These are phyloP conservation scores for Daphoenositta chrysoptera DNA, from an alignment of 2,113 vertebrate species.

Conservation along the genomic window DNA sequence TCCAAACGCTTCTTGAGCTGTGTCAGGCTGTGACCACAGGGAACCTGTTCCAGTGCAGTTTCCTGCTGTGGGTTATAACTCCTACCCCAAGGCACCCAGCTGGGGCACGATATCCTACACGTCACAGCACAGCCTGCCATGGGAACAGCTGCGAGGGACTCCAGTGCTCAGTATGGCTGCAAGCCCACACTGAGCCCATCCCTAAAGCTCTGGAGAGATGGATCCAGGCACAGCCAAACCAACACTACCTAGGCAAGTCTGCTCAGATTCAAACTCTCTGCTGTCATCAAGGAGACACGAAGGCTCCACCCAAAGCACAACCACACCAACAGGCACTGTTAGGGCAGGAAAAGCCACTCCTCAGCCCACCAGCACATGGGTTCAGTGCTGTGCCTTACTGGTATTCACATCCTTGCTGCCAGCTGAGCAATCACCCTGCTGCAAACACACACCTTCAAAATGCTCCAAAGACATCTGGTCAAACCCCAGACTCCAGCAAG, in stretches of 20 bases:
- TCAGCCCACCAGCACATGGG: neutral
- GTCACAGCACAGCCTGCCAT: neutral
- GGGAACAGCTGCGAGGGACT: neutral
- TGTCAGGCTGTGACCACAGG: neutral
- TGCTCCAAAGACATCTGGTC: neutral
- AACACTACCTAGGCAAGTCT: rapidly evolving
- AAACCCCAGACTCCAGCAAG: neutral
- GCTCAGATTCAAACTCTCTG: neutral
- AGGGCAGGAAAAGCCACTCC: neutral
- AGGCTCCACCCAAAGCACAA: neutral
- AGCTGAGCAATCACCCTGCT: neutral
- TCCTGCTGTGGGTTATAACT: neutral
- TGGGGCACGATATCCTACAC: rapidly evolving
- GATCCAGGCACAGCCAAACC: neutral
- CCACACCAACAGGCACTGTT: neutral
- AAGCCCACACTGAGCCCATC: neutral
- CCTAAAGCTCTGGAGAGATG: neutral
- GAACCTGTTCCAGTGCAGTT: neutral
- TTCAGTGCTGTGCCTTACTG: neutral
- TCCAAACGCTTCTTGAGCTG: neutral
- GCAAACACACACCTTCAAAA: neutral
- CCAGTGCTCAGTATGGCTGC: neutral
- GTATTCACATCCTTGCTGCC: neutral
- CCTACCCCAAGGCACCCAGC: neutral
- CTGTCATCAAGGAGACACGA: neutral